A percentile compares a stretch with the other conserved stretches of the same genome.
These are phyloP conservation scores for Paedocypris micromegethes DNA, from an alignment of 2,797 vertebrate species.

Conservation along the genomic window DNA sequence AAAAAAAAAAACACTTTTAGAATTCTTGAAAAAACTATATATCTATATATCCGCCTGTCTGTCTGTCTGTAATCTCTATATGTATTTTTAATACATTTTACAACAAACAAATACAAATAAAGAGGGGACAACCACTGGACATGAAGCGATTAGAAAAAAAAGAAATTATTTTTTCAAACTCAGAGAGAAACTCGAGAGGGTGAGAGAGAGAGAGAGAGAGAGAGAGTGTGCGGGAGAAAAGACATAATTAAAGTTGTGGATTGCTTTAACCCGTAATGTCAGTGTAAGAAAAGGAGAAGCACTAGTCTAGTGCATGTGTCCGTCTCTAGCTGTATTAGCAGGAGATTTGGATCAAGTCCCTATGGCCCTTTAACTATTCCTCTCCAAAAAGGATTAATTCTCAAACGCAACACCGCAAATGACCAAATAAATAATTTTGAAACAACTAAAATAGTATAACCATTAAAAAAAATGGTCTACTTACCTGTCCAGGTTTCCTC, in stretches of 20 bases:
- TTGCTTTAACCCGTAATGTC: conserved; percentile 34
- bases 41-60: no score
- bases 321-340: conserved; percentile 34
- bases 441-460: conserved; percentile 8
- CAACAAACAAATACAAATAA: no score
- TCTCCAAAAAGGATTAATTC: conserved; percentile 44
- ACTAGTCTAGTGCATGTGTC: conserved; percentile 5
- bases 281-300: conserved; percentile 4
- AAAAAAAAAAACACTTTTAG: no score
- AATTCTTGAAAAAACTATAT: no score
- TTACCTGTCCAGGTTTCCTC: not conserved
- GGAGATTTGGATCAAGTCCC: conserved; percentile 42
- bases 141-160: no score
- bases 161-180: no score
- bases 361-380: conserved; percentile 36
- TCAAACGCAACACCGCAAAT: conserved; percentile 25
- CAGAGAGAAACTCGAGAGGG: conserved; percentile 1
- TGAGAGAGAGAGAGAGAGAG: conserved; percentile 6
- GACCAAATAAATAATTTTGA: conserved; percentile 31
- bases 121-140: no score
- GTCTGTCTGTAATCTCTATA: no score
- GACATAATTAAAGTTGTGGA: conserved; percentile 45
- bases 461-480: not conserved
- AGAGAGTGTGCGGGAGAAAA: conserved; percentile 19
- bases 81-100: no score